Evolutionary conservation across 2,113 vertebrate genomes (phyloP).

Genomic region (Erythrolamprus reginae): DNA sequence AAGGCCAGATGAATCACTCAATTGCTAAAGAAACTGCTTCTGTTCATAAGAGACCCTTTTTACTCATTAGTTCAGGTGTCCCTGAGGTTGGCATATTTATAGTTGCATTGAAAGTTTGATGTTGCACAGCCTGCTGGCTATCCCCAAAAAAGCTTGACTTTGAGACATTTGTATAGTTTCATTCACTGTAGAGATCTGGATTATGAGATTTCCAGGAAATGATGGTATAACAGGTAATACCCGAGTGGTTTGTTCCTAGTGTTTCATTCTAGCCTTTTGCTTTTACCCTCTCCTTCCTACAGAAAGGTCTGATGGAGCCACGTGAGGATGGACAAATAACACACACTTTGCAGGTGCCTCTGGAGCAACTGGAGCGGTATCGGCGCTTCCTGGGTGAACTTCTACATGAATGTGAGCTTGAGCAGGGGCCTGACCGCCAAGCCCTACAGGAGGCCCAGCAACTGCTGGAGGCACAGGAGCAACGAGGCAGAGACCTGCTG

Average conservation of each 20-base stretch:
- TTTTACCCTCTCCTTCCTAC: not conserved
- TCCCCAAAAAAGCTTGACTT: not conserved
- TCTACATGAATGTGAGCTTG: constrained; percentile 74
- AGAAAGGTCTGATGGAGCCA: not conserved
- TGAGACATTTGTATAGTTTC: not conserved
- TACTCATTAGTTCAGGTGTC: not conserved
- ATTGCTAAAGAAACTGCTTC: not conserved
- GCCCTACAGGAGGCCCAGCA: constrained; percentile 74
- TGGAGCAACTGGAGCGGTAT: constrained; percentile 79
- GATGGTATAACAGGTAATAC: not conserved
- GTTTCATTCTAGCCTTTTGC: not conserved
- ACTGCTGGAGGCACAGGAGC: constrained; percentile 76
- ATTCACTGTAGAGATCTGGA: not conserved
- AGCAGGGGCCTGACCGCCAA: constrained; percentile 60
- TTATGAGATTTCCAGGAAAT: not conserved
- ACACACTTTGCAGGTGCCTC: constrained; percentile 74
- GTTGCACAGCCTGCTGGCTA: not conserved
- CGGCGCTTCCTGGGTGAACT: constrained; percentile 80
- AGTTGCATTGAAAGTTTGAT: not conserved
- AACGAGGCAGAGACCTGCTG: constrained; percentile 81
- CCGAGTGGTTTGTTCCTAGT: not conserved
- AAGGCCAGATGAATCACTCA: not conserved
- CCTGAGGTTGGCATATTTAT: not conserved
- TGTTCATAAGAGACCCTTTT: not conserved
- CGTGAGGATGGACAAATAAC: constrained; percentile 35